Conservation (phyloP, 2,888 invertebrate genomes). For the Miltochrista miniata region DNA sequence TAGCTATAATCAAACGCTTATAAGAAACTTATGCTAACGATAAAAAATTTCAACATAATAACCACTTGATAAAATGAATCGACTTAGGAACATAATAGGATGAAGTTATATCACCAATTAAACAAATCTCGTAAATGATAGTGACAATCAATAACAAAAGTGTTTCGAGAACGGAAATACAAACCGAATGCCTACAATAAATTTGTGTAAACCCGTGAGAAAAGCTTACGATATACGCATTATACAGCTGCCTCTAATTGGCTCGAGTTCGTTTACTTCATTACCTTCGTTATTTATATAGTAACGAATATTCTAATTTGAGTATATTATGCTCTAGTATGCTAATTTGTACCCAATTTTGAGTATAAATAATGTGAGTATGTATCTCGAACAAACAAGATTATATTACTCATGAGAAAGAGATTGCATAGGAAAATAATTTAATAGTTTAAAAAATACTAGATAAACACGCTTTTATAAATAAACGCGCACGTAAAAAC, state of each 20-base stretch:
- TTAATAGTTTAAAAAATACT: no score
- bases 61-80: no score
- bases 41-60: no score
- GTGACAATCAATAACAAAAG: slow-evolving; percentile 2
- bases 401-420: background rate
- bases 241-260: slow-evolving; percentile 60
- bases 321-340: slow-evolving; percentile 8
- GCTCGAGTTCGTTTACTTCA: slow-evolving; percentile 44
- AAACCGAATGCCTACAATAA: slow-evolving; percentile 6
- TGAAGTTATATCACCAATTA: background rate
- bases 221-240: slow-evolving; percentile 48
- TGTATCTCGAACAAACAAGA: background rate
- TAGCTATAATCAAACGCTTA: no score
- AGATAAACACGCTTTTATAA: no score
- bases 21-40: no score
- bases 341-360: slow-evolving; percentile 12
- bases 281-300: slow-evolving; percentile 14
- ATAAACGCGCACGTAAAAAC: no score
- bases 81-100: no score
- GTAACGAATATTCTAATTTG: slow-evolving; percentile 9
- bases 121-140: background rate
- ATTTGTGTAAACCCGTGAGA: slow-evolving; percentile 43
- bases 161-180: slow-evolving; percentile 5
- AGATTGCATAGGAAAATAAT: no score
- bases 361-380: background rate